Evolutionary conservation across 2,113 vertebrate species (phyloP).

Genomic region (Ameiurus melas): DNA sequence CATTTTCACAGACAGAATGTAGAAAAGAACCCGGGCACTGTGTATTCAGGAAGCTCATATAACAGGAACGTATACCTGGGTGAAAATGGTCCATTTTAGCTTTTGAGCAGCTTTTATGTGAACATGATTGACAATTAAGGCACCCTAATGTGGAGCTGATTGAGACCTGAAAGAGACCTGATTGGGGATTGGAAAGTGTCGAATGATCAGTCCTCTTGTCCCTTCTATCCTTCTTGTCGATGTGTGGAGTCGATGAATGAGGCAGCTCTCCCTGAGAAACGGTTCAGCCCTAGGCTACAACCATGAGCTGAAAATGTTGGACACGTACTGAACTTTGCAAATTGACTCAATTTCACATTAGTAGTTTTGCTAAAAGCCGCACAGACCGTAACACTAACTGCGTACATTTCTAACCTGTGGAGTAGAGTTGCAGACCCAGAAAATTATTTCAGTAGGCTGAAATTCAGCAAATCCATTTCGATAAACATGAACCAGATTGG

Average conservation of each 20-base stretch:
- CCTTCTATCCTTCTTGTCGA: background rate
- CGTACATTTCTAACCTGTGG: background rate
- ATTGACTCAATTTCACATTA: background rate
- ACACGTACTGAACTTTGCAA: background rate
- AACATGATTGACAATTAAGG: conserved; percentile 48
- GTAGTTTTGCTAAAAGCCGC: background rate
- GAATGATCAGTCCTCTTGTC: conserved; percentile 14
- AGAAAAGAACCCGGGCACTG: background rate
- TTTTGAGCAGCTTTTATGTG: conserved; percentile 48
- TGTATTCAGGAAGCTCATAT: conserved; percentile 23
- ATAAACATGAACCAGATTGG: background rate
- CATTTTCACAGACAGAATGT: background rate
- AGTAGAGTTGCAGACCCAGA: background rate
- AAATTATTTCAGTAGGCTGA: background rate
- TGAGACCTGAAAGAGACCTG: conserved; percentile 51
- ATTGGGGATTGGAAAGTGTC: conserved; percentile 41
- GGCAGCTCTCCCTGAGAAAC: background rate
- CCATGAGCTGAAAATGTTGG: background rate
- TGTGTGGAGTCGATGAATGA: background rate
- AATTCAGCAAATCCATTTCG: background rate
- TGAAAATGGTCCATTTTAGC: conserved; percentile 33
- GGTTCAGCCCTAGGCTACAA: background rate
- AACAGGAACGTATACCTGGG: conserved; percentile 23
- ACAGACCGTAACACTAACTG: background rate
- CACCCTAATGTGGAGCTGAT: conserved; percentile 42